A percentile compares a stretch with the other conserved stretches of the same genome.
Evolutionary conservation across 2,888 invertebrate genomes (phyloP).

Genomic region (Digitonthophagus gazella): DNA sequence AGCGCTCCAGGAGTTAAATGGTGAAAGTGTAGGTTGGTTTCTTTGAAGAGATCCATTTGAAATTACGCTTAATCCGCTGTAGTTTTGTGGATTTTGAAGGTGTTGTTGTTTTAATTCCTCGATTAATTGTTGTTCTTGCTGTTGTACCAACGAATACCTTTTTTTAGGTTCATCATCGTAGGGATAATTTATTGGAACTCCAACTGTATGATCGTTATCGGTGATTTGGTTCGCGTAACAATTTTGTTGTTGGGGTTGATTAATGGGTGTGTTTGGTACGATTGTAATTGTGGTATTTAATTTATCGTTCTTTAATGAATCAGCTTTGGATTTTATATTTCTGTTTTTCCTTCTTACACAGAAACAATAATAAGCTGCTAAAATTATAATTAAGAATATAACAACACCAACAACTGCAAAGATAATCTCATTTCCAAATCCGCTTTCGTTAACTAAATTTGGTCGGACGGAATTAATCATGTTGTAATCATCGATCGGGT

Average conservation of each 20-base stretch:
- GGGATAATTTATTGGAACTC: conserved; percentile 51
- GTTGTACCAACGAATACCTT: conserved; percentile 52
- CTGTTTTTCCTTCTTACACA: conserved; percentile 51
- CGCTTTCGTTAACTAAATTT: conserved; percentile 47
- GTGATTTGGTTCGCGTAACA: conserved; percentile 42
- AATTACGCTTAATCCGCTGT: conserved; percentile 46
- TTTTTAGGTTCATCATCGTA: conserved; percentile 54
- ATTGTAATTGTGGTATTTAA: conserved; percentile 50
- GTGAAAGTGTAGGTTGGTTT: conserved; percentile 51
- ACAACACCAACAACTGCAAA: conserved; percentile 54
- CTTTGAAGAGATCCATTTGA: conserved; percentile 50
- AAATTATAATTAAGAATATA: conserved; percentile 49
- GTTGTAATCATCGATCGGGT: conserved; percentile 45
- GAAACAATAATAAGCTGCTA: conserved; percentile 53
- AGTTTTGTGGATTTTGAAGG: conserved; percentile 33
- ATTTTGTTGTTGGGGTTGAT: conserved; percentile 37
- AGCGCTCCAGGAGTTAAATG: conserved; percentile 61
- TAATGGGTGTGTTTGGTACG: conserved; percentile 49
- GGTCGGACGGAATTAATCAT: conserved; percentile 44
- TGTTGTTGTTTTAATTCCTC: conserved; percentile 52
- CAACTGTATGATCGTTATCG: conserved; percentile 48
- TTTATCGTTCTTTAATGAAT: conserved; percentile 46
- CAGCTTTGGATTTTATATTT: conserved; percentile 38
- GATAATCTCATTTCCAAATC: conserved; percentile 52
- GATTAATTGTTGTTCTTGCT: conserved; percentile 52